Evolutionary conservation across 2,888 invertebrate species (phyloP).

Genomic region (Panopea generosa): DNA sequence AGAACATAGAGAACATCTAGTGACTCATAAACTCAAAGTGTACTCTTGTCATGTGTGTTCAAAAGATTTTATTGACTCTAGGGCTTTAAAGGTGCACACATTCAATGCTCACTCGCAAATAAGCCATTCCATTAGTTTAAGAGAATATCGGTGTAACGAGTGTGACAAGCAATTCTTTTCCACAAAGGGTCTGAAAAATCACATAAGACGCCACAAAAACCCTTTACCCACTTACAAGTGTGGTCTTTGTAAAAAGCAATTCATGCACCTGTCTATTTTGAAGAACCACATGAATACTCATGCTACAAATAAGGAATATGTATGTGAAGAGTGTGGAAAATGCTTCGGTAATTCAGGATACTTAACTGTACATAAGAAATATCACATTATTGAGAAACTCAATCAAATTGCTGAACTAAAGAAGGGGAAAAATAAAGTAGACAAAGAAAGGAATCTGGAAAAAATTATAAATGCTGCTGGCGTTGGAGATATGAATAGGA

Average conservation of each 20-base stretch:
- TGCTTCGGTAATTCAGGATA: slow-evolving; percentile 43
- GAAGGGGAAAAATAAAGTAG: too few species aligned
- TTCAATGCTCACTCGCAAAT: slow-evolving; percentile 64
- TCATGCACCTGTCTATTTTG: slow-evolving; percentile 33
- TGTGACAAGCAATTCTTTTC: slow-evolving; percentile 62
- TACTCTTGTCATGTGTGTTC: slow-evolving; percentile 55
- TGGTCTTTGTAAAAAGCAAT: slow-evolving; percentile 47
- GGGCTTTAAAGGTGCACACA: slow-evolving; percentile 55
- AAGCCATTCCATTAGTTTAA: slow-evolving; percentile 36
- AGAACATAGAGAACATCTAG: slow-evolving; percentile 55
- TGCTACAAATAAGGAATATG: slow-evolving; percentile 40
- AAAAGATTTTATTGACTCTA: slow-evolving; percentile 59
- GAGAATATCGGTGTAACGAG: slow-evolving; percentile 52
- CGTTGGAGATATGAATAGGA: too few species aligned
- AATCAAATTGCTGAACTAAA: slow-evolving; percentile 21
- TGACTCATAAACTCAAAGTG: slow-evolving; percentile 49
- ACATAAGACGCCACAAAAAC: slow-evolving; percentile 45
- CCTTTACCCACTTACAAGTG: slow-evolving; percentile 50
- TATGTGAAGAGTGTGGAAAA: slow-evolving; percentile 51
- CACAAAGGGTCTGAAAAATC: slow-evolving; percentile 62
- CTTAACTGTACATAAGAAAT: slow-evolving; percentile 53
- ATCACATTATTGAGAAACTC: slow-evolving; percentile 57
- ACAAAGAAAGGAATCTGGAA: too few species aligned
- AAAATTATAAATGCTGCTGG: too few species aligned
- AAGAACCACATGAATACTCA: slow-evolving; percentile 54